Conservation (phyloP, 2,113 vertebrate species). For the Pelvicachromis taeniatus region DNA sequence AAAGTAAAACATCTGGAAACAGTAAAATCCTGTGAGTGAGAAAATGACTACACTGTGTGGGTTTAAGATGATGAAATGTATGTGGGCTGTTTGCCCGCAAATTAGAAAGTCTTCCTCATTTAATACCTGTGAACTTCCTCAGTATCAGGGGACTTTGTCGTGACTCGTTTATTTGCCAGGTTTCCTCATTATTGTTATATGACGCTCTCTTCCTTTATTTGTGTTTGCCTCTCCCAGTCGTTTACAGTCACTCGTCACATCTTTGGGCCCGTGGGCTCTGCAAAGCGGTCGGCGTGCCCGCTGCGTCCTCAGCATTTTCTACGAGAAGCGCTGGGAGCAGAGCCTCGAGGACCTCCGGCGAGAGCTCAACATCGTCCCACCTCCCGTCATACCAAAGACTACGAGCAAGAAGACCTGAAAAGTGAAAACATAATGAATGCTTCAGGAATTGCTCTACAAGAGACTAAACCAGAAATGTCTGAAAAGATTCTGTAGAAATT, state of each 20-base stretch:
- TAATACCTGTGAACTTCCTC: background rate
- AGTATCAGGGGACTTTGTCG: background rate
- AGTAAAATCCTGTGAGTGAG: background rate
- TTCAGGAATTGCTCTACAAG: background rate
- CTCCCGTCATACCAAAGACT: slow-evolving; percentile 49
- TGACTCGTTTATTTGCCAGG: background rate
- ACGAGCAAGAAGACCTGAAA: background rate
- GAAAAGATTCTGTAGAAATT: background rate
- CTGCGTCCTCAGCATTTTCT: slow-evolving; percentile 86
- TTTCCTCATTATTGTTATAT: background rate
- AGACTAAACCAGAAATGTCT: background rate
- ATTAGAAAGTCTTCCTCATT: background rate
- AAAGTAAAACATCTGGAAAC: background rate
- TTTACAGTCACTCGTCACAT: slow-evolving; percentile 71
- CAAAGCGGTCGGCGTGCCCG: slow-evolving; percentile 71
- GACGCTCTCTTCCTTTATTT: background rate
- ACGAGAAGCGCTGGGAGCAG: slow-evolving; percentile 91
- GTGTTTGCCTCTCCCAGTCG: slow-evolving; percentile 61
- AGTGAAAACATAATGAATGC: no score
- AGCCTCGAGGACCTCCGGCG: slow-evolving; percentile 77
- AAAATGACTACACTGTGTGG: background rate
- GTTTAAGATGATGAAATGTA: background rate
- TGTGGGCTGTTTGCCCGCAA: background rate
- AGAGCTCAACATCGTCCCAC: slow-evolving; percentile 84
- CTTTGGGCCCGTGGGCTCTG: slow-evolving; percentile 88